A percentile compares a stretch with the other conserved stretches of the same genome.
Evolutionary conservation across 1,140 invertebrate genomes (phyloP).

Genomic region (Hypothenemus hampei): DNA sequence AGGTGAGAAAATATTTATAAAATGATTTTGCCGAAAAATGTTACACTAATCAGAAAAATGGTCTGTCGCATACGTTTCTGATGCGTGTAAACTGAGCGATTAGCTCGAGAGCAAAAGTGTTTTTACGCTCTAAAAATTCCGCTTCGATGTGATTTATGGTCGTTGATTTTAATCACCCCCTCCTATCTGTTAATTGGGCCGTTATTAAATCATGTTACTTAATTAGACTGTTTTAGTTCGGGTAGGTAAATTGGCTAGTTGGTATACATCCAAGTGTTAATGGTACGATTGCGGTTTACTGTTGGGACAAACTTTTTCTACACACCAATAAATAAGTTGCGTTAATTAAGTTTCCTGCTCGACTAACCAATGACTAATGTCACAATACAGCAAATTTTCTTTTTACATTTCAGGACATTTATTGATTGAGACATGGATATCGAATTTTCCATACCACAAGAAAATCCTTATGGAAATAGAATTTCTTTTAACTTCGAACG

Average conservation of each 20-base stretch:
- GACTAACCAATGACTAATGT: too few relatives aligned
- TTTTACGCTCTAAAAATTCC: slow-evolving; percentile 15
- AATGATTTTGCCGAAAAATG: neutral
- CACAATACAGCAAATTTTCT: too few relatives aligned
- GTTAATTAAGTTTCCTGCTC: too few relatives aligned
- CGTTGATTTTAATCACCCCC: slow-evolving; percentile 14
- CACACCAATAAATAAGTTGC: too few relatives aligned
- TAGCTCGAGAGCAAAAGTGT: slow-evolving; percentile 16
- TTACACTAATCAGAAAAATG: neutral
- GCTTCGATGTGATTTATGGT: slow-evolving; percentile 11
- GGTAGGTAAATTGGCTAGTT: neutral
- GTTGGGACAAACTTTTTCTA: too few relatives aligned
- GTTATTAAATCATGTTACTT: slow-evolving; percentile 14
- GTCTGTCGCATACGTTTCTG: slow-evolving; percentile 1
- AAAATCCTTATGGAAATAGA: too few relatives aligned
- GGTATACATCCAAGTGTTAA: too few relatives aligned
- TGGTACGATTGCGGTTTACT: too few relatives aligned
- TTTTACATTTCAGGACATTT: too few relatives aligned
- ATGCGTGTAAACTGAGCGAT: slow-evolving; percentile 12
- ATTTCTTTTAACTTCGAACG: too few relatives aligned
- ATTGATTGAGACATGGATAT: too few relatives aligned
- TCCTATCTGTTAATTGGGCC: slow-evolving; percentile 7
- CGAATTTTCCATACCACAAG: too few relatives aligned
- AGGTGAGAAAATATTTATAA: neutral
- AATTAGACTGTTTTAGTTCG: slow-evolving; percentile 3